Percentiles rank a stretch among this genome's conserved stretches.
Evolutionary conservation across 2,888 invertebrate species (phyloP).

Genomic region (Diarsia brunnea): DNA sequence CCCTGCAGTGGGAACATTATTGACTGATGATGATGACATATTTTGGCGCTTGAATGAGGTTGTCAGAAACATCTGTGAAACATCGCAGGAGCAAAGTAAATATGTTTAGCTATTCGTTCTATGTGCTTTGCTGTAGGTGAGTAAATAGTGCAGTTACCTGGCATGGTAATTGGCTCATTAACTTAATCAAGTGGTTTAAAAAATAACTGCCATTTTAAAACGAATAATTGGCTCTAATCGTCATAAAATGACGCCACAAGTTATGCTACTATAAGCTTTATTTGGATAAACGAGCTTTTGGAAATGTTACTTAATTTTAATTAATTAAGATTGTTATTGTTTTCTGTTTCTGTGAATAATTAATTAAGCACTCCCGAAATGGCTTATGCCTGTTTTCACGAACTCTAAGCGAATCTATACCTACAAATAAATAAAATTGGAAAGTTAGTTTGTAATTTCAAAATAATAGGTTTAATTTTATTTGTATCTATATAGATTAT

Average conservation of each 20-base stretch:
- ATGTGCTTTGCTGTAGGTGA: slow-evolving; percentile 8
- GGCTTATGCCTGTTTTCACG: neutral
- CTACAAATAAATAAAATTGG: too few species aligned
- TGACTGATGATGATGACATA: too few species aligned
- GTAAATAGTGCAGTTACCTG: slow-evolving; percentile 22
- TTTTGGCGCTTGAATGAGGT: too few species aligned
- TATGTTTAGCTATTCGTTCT: neutral
- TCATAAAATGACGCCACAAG: slow-evolving; percentile 40
- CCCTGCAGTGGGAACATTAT: too few species aligned
- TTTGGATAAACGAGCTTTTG: neutral
- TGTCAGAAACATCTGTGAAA: too few species aligned
- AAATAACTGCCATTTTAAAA: slow-evolving; percentile 45
- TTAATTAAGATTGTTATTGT: neutral
- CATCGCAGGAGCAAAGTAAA: neutral
- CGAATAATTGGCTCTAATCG: slow-evolving; percentile 50
- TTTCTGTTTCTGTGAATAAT: neutral
- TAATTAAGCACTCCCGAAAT: neutral
- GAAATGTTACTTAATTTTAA: neutral
- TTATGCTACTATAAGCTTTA: neutral
- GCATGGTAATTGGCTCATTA: slow-evolving; percentile 60
- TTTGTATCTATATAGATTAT: too few species aligned
- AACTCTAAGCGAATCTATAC: too few species aligned
- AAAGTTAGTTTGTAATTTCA: too few species aligned
- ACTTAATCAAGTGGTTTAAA: slow-evolving; percentile 53
- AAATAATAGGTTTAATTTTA: too few species aligned